Percentiles rank a stretch among this genome's conserved stretches.
phyloP scores from a whole-genome alignment of 2,888 invertebrate genomes.

The Willowsia nigromaculata region DNA sequence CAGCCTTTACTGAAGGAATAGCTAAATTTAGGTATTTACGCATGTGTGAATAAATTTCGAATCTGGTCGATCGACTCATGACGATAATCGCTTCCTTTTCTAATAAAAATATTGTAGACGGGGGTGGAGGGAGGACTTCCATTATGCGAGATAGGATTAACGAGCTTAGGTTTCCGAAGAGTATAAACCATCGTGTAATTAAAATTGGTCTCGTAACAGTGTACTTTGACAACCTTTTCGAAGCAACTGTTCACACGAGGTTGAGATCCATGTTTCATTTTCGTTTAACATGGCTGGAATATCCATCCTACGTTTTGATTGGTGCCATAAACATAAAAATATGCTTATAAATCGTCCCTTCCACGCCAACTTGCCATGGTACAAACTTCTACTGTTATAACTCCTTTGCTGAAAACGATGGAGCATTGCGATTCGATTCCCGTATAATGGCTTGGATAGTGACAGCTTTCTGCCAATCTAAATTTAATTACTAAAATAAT shows the following conservation, averaged over 20 bases:
- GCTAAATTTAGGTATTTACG: constrained; percentile 44
- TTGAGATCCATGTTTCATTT: background rate
- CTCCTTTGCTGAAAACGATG: background rate
- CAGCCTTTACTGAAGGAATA: constrained; percentile 78
- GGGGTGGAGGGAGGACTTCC: background rate
- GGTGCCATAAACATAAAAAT: constrained; percentile 22
- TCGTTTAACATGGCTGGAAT: constrained; percentile 7
- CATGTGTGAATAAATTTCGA: background rate
- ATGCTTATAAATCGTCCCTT: constrained; percentile 22
- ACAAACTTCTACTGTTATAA: constrained; percentile 24
- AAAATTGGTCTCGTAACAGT: background rate
- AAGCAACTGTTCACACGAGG: background rate
- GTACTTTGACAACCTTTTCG: background rate
- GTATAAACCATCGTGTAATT: background rate
- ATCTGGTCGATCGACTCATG: background rate
- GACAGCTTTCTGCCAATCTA: background rate
- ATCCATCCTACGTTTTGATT: constrained; percentile 7
- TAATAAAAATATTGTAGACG: constrained; percentile 20
- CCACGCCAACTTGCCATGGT: constrained; percentile 45
- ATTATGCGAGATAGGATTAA: constrained; percentile 39
- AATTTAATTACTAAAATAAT: background rate
- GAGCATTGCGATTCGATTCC: background rate
- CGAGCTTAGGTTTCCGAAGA: constrained; percentile 59
- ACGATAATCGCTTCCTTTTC: background rate
- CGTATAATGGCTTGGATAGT: background rate